Conservation (phyloP, 2,113 vertebrate species). For the Willisornis vidua region DNA sequence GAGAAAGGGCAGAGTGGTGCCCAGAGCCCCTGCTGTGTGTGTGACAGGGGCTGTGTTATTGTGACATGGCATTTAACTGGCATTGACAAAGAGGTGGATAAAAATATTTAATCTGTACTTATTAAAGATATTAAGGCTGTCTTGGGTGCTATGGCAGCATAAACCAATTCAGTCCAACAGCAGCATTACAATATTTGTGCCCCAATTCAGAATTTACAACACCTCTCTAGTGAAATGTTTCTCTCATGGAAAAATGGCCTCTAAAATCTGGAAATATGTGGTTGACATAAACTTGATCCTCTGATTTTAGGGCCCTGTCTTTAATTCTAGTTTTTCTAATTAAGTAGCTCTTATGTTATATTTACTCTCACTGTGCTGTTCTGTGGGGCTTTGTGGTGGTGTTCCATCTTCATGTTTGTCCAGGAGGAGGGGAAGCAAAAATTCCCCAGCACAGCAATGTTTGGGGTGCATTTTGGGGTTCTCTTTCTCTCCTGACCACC, state of each 20-base stretch:
- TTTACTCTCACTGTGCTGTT: not conserved
- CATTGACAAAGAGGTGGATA: too few relatives aligned
- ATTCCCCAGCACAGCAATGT: not conserved
- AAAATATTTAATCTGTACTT: not conserved
- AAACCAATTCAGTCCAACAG: not conserved
- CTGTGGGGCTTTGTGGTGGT: not conserved
- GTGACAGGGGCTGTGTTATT: not conserved
- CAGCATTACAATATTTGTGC: not conserved
- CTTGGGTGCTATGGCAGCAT: not conserved
- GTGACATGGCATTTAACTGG: not conserved
- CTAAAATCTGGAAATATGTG: not conserved
- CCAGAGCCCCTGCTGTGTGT: not conserved
- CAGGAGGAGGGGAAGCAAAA: not conserved
- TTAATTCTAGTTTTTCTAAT: not conserved
- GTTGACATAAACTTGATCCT: not conserved
- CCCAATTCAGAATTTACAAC: not conserved
- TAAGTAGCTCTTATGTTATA: not conserved
- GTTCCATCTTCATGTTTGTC: not conserved
- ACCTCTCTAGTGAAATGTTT: not conserved
- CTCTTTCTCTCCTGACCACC: not conserved
- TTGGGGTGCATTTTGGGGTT: not conserved
- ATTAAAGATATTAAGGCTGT: not conserved
- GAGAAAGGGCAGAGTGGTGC: not conserved
- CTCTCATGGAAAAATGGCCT: not conserved
- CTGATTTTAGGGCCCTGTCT: not conserved